Conservation (phyloP, 2,888 invertebrate species). For the Platynereis dumerilii region DNA sequence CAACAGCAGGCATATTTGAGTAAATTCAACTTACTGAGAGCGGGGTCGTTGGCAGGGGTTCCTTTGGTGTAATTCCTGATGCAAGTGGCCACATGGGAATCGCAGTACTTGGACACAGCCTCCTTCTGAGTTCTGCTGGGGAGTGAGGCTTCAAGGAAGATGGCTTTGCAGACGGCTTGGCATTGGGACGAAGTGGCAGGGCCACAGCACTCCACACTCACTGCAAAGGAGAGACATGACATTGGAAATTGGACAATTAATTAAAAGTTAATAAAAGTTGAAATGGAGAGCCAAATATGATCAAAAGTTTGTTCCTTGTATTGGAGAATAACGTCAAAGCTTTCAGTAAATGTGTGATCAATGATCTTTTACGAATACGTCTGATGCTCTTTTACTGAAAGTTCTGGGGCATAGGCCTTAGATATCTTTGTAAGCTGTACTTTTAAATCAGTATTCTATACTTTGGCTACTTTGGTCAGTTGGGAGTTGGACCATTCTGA, state of each 20-base stretch:
- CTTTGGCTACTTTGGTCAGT: too few relatives aligned
- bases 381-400: too few relatives aligned
- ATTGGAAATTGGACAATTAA: background rate
- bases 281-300: background rate
- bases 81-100: conserved; percentile 28
- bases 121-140: conserved; percentile 25
- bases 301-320: too few relatives aligned
- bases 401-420: too few relatives aligned
- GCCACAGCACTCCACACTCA: conserved; percentile 34
- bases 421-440: too few relatives aligned
- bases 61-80: conserved; percentile 30
- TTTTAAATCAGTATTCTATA: too few relatives aligned
- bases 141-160: conserved; percentile 36
- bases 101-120: conserved; percentile 30
- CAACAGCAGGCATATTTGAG: too few relatives aligned
- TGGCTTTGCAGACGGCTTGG: conserved; percentile 33
- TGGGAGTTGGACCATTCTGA: too few relatives aligned
- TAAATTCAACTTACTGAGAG: conserved; percentile 19
- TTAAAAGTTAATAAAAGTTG: background rate
- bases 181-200: conserved; percentile 32
- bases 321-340: too few relatives aligned
- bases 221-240: conserved; percentile 24
- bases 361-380: too few relatives aligned
- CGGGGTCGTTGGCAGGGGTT: conserved; percentile 18
- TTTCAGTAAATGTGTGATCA: too few relatives aligned